These are phyloP conservation scores for Argya squamiceps DNA, from an alignment of 2,797 vertebrate species.

Conservation along the genomic window DNA sequence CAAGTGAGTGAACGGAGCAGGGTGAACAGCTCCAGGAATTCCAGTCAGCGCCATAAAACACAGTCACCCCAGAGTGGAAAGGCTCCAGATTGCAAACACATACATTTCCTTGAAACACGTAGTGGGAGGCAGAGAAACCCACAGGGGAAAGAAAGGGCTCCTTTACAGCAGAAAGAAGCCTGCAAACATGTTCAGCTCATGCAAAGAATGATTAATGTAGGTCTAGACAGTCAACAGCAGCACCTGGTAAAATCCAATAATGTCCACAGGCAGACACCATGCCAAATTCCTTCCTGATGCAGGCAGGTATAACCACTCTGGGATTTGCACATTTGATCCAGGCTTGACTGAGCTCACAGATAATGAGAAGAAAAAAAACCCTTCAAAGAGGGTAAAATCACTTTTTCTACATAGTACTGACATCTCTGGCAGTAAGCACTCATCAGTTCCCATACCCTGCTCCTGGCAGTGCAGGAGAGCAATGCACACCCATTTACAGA, in stretches of 20 bases:
- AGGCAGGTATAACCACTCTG: neutral
- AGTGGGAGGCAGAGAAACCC: neutral
- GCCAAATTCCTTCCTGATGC: neutral
- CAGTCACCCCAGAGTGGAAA: neutral
- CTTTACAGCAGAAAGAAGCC: neutral
- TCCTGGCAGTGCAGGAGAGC: neutral
- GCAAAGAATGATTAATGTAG: constrained; percentile 8
- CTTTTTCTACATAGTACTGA: neutral
- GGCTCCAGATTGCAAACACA: neutral
- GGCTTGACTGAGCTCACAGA: neutral
- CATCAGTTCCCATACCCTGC: neutral
- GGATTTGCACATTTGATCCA: neutral
- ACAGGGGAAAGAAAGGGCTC: neutral
- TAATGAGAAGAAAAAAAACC: neutral
- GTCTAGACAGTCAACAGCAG: constrained; percentile 20
- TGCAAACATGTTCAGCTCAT: neutral
- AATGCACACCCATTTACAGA: neutral
- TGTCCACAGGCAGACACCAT: neutral
- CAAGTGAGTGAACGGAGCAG: neutral
- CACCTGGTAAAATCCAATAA: neutral
- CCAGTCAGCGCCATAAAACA: neutral
- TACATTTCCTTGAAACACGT: neutral
- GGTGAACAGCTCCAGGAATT: neutral
- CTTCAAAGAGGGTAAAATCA: neutral
- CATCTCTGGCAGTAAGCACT: neutral